These are phyloP conservation scores for Brotula barbata DNA, from an alignment of 2,797 vertebrate species.

Conservation along the genomic window DNA sequence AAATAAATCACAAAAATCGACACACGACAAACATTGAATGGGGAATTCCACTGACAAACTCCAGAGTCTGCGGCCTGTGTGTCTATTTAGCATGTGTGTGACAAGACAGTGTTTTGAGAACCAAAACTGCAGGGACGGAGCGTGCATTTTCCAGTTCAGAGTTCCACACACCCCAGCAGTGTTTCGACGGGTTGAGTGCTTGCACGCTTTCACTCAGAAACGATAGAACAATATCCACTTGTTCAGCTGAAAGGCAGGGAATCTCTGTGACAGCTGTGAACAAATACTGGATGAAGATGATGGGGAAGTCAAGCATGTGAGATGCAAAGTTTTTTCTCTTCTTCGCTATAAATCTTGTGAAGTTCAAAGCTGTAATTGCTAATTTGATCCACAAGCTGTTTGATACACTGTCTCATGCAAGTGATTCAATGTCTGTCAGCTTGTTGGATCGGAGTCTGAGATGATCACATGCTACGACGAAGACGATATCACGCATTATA, in stretches of 20 bases:
- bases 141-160: conserved; percentile 70
- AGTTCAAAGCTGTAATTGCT: conserved; percentile 70
- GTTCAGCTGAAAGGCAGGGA: conserved; percentile 62
- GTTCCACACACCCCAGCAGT: conserved; percentile 65
- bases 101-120: conserved; percentile 62
- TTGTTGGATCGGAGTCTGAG: conserved; percentile 27
- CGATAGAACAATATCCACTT: conserved; percentile 71
- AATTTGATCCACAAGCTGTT: conserved; percentile 62
- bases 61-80: conserved; percentile 23
- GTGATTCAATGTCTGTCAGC: conserved; percentile 49
- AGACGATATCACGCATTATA: conserved; percentile 1
- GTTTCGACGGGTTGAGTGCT: conserved; percentile 76
- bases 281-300: conserved; percentile 65
- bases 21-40: no score
- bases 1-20: no score
- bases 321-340: conserved; percentile 57
- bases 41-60: neutral
- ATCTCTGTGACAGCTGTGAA: conserved; percentile 70
- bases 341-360: conserved; percentile 47
- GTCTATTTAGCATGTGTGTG: conserved; percentile 45
- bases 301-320: conserved; percentile 64
- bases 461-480: conserved; percentile 31
- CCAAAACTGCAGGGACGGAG: conserved; percentile 64
- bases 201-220: conserved; percentile 71
- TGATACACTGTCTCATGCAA: conserved; percentile 60